These are phyloP conservation scores for Orestias chungarensis DNA, from an alignment of 2,797 vertebrate genomes.

Conservation along the genomic window DNA sequence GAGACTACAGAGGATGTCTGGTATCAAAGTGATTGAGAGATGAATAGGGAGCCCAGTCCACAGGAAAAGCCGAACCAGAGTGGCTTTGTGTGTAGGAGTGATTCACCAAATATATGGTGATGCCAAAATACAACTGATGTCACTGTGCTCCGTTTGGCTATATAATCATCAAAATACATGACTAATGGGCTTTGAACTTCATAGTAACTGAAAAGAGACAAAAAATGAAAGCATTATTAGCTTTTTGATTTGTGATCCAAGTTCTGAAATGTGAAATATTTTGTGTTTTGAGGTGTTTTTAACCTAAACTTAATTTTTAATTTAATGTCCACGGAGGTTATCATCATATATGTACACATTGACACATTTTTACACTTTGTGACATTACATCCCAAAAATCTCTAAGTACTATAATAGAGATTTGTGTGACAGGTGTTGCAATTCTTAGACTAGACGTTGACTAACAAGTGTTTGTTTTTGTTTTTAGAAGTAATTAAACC, in stretches of 20 bases:
- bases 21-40: slow-evolving; percentile 75
- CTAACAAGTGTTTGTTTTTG: not conserved
- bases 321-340: too few relatives aligned
- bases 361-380: too few relatives aligned
- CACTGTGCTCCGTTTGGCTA: slow-evolving; percentile 27
- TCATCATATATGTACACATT: not conserved
- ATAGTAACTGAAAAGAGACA: not conserved
- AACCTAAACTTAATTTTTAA: too few relatives aligned
- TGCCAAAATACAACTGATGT: slow-evolving; percentile 45
- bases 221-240: not conserved
- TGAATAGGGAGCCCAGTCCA: slow-evolving; percentile 76
- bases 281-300: not conserved
- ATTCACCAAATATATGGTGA: slow-evolving; percentile 25
- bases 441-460: not conserved
- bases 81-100: slow-evolving; percentile 34
- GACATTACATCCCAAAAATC: too few relatives aligned
- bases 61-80: slow-evolving; percentile 74
- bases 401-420: not conserved
- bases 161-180: slow-evolving; percentile 36
- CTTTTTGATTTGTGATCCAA: not conserved
- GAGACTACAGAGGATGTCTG: slow-evolving; percentile 54
- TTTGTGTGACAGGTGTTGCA: not conserved
- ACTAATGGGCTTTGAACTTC: slow-evolving; percentile 23
- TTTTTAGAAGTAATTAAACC: not conserved
- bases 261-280: not conserved